Conservation (phyloP, 2,113 vertebrate genomes). For the Oreocharis arfaki region DNA sequence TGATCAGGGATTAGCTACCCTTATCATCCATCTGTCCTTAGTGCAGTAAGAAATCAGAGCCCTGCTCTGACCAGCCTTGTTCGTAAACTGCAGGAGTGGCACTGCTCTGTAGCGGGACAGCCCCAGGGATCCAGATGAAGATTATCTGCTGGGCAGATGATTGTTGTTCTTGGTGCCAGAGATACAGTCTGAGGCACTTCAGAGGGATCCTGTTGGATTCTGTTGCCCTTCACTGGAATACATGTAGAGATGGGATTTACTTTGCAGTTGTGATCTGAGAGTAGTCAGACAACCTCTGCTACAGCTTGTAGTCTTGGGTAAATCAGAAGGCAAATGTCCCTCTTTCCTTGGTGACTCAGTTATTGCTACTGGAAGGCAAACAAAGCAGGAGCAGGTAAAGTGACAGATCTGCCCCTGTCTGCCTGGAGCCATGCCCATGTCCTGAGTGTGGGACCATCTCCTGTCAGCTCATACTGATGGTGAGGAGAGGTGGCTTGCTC, state of each 20-base stretch:
- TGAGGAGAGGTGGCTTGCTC: background rate
- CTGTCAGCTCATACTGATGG: background rate
- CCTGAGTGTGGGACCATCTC: background rate
- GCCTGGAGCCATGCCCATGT: background rate
- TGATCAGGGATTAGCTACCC: background rate
- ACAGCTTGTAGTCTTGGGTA: background rate
- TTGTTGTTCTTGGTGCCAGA: background rate
- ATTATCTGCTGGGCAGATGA: background rate
- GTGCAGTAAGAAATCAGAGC: background rate
- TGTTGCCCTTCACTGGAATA: background rate
- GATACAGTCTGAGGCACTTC: background rate
- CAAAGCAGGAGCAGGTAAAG: background rate
- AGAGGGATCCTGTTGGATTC: background rate
- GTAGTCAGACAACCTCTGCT: background rate
- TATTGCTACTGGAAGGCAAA: background rate
- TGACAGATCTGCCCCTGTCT: background rate
- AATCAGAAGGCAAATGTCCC: background rate
- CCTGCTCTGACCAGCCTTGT: background rate
- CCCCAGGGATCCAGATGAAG: background rate
- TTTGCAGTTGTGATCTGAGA: background rate
- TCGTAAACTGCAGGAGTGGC: background rate
- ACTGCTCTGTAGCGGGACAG: background rate
- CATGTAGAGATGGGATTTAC: background rate
- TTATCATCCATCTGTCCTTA: slow-evolving; percentile 10
- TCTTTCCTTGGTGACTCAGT: background rate